phyloP scores from a whole-genome alignment of 2,797 vertebrate species.

The Ficedula albicollis region DNA sequence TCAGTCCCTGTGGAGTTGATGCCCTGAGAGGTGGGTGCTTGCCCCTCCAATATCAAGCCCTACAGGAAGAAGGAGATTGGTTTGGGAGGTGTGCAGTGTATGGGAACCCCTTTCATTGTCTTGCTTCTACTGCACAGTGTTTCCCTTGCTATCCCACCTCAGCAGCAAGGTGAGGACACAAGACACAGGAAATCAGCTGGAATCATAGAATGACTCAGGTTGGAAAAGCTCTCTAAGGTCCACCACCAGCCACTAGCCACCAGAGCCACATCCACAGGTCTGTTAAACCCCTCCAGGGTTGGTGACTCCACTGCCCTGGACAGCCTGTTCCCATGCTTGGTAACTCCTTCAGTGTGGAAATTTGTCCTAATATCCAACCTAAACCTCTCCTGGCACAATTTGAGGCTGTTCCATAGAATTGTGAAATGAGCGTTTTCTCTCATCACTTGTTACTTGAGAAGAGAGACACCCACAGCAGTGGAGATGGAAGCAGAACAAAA shows the following conservation, averaged over 20 bases:
- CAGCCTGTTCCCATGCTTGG: neutral
- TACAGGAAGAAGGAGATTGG: neutral
- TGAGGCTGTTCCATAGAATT: neutral
- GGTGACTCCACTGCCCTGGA: neutral
- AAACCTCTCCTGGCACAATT: neutral
- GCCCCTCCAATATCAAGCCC: neutral
- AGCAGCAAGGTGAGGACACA: rapidly evolving
- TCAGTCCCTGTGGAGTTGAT: rapidly evolving
- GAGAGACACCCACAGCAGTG: neutral
- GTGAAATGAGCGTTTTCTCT: neutral
- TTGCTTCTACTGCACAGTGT: rapidly evolving
- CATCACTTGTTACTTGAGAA: neutral
- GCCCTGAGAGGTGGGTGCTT: neutral
- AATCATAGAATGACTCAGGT: neutral
- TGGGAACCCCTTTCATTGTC: neutral
- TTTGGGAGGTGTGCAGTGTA: rapidly evolving
- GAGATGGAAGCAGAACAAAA: neutral
- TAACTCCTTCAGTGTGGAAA: neutral
- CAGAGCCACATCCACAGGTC: neutral
- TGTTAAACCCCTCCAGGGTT: neutral
- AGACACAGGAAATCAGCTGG: neutral
- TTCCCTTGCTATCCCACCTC: neutral
- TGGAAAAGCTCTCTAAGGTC: neutral
- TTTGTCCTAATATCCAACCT: neutral
- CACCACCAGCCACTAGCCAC: neutral